Evolutionary conservation across 2,888 invertebrate genomes (phyloP).

Genomic region (Pollenia griseotomentosa): DNA sequence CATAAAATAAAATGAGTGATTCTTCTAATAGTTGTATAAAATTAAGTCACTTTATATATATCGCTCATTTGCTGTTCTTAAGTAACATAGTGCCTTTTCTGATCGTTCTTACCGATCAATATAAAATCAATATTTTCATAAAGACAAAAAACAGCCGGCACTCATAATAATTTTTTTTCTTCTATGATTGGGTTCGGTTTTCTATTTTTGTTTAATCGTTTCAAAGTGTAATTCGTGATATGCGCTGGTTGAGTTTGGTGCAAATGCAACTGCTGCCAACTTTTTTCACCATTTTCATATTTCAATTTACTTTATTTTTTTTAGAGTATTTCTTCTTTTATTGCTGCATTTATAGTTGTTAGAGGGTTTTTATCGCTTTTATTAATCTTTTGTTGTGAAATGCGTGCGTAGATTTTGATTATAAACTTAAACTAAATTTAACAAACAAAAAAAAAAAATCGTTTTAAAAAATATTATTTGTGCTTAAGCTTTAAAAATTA

Average conservation of each 20-base stretch:
- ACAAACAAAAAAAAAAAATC: constrained; percentile 4
- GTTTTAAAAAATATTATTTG: constrained; percentile 39
- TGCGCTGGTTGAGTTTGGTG: constrained; percentile 30
- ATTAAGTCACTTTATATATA: too few species aligned
- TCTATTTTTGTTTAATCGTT: constrained; percentile 51
- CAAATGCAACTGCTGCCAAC: constrained; percentile 63
- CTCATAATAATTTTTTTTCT: constrained; percentile 52
- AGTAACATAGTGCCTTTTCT: background rate
- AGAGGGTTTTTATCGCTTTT: constrained; percentile 68
- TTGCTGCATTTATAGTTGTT: constrained; percentile 34
- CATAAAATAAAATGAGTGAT: too few species aligned
- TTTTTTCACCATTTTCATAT: constrained; percentile 63
- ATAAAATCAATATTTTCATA: background rate
- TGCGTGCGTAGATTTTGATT: constrained; percentile 68
- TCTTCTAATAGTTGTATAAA: too few species aligned
- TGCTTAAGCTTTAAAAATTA: background rate
- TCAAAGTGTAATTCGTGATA: constrained; percentile 48
- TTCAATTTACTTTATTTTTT: constrained; percentile 56
- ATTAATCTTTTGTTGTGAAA: constrained; percentile 70
- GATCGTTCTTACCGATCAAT: background rate
- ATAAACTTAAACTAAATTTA: constrained; percentile 28
- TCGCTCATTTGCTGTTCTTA: too few species aligned
- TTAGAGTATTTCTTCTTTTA: background rate
- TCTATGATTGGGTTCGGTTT: constrained; percentile 63
- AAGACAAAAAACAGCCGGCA: constrained; percentile 20